Percentiles rank a stretch among this genome's conserved stretches.
phyloP scores from a whole-genome alignment of 1,140 invertebrate genomes.

The Bombus confusus region DNA sequence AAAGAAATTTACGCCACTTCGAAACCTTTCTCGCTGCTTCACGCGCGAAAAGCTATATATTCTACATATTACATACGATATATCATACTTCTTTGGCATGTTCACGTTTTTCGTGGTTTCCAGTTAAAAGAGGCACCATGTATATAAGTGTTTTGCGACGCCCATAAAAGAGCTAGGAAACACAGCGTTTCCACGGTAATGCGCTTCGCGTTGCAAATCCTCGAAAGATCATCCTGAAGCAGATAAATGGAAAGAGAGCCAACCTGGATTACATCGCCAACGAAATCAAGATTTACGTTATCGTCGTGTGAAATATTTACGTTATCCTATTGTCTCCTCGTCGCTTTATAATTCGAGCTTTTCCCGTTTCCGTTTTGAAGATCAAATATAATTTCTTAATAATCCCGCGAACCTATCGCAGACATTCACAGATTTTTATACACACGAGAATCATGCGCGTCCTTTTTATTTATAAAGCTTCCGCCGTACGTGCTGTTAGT shows the following conservation, averaged over 20 bases:
- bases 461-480: background rate
- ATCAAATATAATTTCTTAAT: background rate
- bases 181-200: constrained; percentile 34
- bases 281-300: constrained; percentile 53
- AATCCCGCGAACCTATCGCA: too few species aligned
- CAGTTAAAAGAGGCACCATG: background rate
- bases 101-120: background rate
- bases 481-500: background rate
- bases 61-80: background rate
- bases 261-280: constrained; percentile 32
- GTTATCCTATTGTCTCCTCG: background rate
- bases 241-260: constrained; percentile 59
- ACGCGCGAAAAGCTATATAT: background rate
- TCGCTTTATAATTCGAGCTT: too few species aligned
- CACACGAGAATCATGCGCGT: background rate
- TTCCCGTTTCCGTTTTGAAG: too few species aligned
- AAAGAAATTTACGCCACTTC: background rate
- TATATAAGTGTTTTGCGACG: constrained; percentile 39
- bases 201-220: constrained; percentile 47
- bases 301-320: constrained; percentile 17
- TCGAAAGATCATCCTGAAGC: constrained; percentile 52
- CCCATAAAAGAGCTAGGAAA: constrained; percentile 21
- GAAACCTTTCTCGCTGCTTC: background rate
- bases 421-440: background rate
- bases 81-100: background rate